Conservation (phyloP, 2,888 invertebrate genomes). For the Tinea trinotella region DNA sequence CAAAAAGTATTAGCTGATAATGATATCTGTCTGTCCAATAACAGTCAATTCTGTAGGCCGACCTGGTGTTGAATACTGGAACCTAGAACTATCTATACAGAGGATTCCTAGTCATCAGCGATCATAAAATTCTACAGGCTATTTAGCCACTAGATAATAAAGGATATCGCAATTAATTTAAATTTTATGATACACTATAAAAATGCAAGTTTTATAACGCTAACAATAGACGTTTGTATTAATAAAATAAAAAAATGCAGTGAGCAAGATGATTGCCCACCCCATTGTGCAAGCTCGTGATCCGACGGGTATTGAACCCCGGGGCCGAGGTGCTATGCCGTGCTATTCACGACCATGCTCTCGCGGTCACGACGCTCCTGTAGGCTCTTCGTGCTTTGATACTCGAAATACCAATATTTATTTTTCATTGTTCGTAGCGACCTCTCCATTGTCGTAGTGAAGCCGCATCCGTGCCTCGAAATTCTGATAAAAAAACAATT, state of each 20-base stretch:
- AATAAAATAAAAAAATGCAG: conserved; percentile 13
- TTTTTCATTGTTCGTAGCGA: conserved; percentile 21
- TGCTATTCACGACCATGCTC: conserved; percentile 1
- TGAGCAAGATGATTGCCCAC: conserved; percentile 15
- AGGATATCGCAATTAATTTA: no score
- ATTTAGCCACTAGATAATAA: no score
- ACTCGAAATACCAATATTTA: conserved; percentile 22
- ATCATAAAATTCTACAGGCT: no score
- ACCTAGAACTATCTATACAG: no score
- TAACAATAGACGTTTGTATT: conserved; percentile 6
- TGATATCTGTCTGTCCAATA: no score
- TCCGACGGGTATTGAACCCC: conserved; percentile 59
- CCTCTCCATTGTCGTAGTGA: conserved; percentile 16
- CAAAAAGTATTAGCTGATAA: no score
- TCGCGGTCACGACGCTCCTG: conserved; percentile 22
- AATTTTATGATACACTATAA: no score
- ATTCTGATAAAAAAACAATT: not conserved
- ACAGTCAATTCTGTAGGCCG: no score
- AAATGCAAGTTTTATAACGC: not conserved
- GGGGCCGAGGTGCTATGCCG: not conserved
- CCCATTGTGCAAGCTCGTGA: conserved; percentile 16
- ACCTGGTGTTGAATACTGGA: no score
- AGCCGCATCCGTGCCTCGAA: not conserved
- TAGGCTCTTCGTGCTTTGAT: conserved; percentile 20
- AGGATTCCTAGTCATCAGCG: no score